Percentiles rank a stretch among this genome's conserved stretches.
phyloP scores from a whole-genome alignment of 23 tunicate genomes.

The Diplosoma virens region DNA sequence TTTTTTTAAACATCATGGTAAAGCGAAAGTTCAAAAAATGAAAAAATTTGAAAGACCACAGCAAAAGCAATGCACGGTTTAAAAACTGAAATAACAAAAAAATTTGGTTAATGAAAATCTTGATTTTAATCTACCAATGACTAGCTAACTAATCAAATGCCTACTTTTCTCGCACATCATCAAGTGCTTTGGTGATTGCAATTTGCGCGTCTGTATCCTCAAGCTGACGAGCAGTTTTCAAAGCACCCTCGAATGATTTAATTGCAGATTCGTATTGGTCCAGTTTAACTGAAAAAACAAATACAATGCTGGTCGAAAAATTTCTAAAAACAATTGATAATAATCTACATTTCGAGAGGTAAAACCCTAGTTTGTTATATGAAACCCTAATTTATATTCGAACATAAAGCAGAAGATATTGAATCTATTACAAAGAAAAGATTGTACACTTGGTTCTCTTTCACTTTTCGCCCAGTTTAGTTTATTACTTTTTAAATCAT shows the following conservation, averaged over 20 bases:
- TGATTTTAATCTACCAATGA: no score
- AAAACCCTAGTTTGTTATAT: background rate
- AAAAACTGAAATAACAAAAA: no score
- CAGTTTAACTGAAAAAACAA: slow-evolving; percentile 50
- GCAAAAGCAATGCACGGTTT: no score
- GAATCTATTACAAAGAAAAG: no score
- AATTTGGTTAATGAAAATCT: no score
- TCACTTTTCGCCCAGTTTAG: no score
- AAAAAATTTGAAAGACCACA: no score
- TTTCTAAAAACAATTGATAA: background rate
- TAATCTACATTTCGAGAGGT: background rate
- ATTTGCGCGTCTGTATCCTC: slow-evolving; percentile 73
- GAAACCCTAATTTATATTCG: background rate
- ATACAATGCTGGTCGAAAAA: background rate
- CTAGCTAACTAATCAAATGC: background rate
- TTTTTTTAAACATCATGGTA: no score
- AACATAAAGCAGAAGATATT: background rate
- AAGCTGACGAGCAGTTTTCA: slow-evolving; percentile 60
- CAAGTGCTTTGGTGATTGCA: slow-evolving; percentile 88
- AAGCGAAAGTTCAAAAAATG: no score
- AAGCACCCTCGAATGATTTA: slow-evolving; percentile 67
- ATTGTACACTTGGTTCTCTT: no score
- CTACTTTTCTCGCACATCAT: slow-evolving; percentile 75
- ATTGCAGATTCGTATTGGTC: slow-evolving; percentile 58
- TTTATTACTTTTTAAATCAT: no score